Evolutionary conservation across 1,140 invertebrate genomes (phyloP), one percentile per base, ranked within the genome.

Genomic region (Euura saliciscinereae): DNA sequence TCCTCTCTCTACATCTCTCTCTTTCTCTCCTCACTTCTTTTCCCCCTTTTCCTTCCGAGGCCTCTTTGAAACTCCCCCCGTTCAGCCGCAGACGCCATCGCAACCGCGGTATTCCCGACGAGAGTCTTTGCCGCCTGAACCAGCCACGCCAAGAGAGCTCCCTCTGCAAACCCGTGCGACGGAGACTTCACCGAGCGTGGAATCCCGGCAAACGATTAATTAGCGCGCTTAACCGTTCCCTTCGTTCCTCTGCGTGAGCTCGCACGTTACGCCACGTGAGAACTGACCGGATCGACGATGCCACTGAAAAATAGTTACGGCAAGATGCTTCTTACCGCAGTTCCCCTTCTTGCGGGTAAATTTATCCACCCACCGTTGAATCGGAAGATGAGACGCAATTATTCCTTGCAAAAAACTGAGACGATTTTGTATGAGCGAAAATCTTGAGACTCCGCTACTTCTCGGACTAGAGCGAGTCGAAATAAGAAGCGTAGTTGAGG

Each of bases 1-100:
- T 59, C 6, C 51, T 59, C 51, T 59, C 51, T 64, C 67, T 51
- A 43, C 42, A 7, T 43, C 70, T 6, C 11, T 43, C 70, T 73
- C 66, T 28, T 44, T 65, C 69, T 28, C 70, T 73, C 66, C 43
- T 43, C 43, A 4, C 43, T 6, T 13, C 66, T 42, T n/a, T 28
- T 8, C 4, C 66, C 11, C 66, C 44, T 43, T 43, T n/a, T 43
- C 43, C 42, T 68, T 42, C 45, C 4, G 4, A 6, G 51, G 51
- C 51, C 6, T 59, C 51, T 59, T 59, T 59, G 51, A 59, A n/a
- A 28, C 28, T 28, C 51, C 51, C 51, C 51, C 51, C 51, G 51
- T n/a, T 59, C 13, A 59, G 51, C 51, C 51, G 51, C 51, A 59
- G 51, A 59, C 51, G 8, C 51, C 51, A 11, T 59, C 51, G 51